phyloP scores from a whole-genome alignment of 2,888 invertebrate species.

The Spodoptera picta region DNA sequence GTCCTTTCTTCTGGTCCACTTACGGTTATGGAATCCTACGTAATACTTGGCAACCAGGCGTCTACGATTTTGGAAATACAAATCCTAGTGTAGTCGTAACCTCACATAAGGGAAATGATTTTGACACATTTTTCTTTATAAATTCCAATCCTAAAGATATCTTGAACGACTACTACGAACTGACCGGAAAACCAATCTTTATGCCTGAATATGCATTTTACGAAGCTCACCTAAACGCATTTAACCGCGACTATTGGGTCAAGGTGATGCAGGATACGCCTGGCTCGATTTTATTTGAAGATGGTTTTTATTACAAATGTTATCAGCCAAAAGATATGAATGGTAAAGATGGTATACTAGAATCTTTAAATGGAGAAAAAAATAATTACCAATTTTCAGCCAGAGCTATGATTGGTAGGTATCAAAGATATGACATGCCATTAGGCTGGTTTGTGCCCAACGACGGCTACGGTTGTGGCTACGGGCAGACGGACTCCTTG shows the following conservation, averaged over 20 bases:
- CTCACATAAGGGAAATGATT: conserved; percentile 68
- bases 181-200: conserved; percentile 79
- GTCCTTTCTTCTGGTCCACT: conserved; percentile 83
- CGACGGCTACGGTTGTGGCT: conserved; percentile 83
- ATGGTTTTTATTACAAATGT: conserved; percentile 79
- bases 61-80: conserved; percentile 76
- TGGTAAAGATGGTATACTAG: conserved; percentile 75
- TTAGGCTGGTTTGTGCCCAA: conserved; percentile 84
- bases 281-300: conserved; percentile 79
- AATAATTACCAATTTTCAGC: conserved; percentile 85
- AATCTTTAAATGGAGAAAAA: conserved; percentile 83
- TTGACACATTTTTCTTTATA: conserved; percentile 82
- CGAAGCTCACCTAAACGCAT: conserved; percentile 82
- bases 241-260: conserved; percentile 85
- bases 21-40: conserved; percentile 79
- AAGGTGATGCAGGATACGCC: conserved; percentile 65
- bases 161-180: conserved; percentile 79
- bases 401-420: conserved; percentile 83
- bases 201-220: conserved; percentile 83
- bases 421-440: conserved; percentile 78
- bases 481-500: conserved; percentile 81
- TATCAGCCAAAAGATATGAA: conserved; percentile 76
- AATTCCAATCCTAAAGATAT: conserved; percentile 71
- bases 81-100: conserved; percentile 60
- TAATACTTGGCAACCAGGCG: conserved; percentile 81